Conservation (phyloP, 2,797 vertebrate genomes). For the Scolopax rusticola region DNA sequence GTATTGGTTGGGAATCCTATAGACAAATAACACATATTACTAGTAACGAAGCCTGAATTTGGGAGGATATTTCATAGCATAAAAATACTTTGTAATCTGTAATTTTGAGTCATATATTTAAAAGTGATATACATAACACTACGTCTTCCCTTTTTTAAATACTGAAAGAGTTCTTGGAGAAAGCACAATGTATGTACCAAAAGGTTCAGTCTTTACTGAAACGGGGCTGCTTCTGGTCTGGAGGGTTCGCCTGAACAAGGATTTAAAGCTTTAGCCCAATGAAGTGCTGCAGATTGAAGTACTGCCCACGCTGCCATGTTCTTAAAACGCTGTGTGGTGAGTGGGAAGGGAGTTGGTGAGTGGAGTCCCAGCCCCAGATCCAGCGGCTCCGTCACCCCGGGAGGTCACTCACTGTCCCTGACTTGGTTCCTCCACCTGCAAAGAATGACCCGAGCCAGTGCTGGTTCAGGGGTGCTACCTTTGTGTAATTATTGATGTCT, state of each 20-base stretch:
- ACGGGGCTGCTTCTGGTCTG: not conserved
- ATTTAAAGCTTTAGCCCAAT: not conserved
- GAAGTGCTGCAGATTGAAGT: not conserved
- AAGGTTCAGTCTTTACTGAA: not conserved
- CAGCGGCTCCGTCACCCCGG: not conserved
- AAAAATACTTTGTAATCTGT: not conserved
- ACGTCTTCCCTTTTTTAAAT: not conserved
- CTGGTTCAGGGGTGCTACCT: not conserved
- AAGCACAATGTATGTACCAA: not conserved
- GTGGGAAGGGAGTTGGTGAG: not conserved
- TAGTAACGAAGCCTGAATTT: constrained; percentile 6
- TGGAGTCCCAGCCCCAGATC: not conserved
- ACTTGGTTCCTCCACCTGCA: not conserved
- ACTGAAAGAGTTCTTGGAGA: not conserved
- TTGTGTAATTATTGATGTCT: no score
- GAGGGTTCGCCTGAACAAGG: not conserved
- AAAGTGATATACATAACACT: not conserved
- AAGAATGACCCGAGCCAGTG: not conserved
- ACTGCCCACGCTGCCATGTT: not conserved
- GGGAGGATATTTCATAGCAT: not conserved
- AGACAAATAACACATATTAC: not conserved
- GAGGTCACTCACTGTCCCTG: not conserved
- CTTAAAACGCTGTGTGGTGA: not conserved
- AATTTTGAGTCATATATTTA: not conserved
- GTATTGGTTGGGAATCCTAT: not conserved